These are phyloP conservation scores for Trematomus loennbergii DNA, from an alignment of 2,113 vertebrate genomes.

Conservation along the genomic window DNA sequence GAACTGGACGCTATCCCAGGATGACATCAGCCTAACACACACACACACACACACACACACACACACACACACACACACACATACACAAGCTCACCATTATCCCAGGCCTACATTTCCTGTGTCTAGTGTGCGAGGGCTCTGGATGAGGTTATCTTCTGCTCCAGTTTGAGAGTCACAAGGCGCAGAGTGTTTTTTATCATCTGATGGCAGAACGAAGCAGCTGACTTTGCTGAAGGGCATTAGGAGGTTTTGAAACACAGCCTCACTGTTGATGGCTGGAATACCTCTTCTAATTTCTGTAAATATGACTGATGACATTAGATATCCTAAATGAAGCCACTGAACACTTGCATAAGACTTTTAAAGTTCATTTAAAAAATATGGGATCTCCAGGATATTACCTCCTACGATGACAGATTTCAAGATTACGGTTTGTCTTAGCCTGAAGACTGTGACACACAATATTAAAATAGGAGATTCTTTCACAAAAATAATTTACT, in stretches of 20 bases:
- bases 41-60: constrained; percentile 44
- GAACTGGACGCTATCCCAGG: constrained; percentile 68
- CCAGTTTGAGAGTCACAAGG: constrained; percentile 65
- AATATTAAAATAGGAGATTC: neutral
- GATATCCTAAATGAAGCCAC: neutral
- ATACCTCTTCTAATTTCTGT: constrained; percentile 15
- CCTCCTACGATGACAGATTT: neutral
- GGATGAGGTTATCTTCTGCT: constrained; percentile 55
- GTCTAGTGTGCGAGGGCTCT: constrained; percentile 36
- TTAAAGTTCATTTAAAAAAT: neutral
- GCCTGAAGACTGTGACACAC: neutral
- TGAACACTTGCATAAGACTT: constrained; percentile 6
- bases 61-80: constrained; percentile 44
- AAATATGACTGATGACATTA: constrained; percentile 9
- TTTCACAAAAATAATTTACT: neutral
- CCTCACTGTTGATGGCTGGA: constrained; percentile 12
- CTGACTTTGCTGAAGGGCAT: constrained; percentile 51
- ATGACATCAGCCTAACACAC: constrained; percentile 75
- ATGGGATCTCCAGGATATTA: neutral
- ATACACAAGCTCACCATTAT: constrained; percentile 54
- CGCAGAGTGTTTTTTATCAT: constrained; percentile 40
- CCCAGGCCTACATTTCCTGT: constrained; percentile 69
- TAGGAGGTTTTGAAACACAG: constrained; percentile 33
- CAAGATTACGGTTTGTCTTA: neutral
- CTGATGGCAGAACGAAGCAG: constrained; percentile 52